These are phyloP conservation scores for Ophion ellenae DNA, from an alignment of 2,888 invertebrate genomes.

Conservation along the genomic window DNA sequence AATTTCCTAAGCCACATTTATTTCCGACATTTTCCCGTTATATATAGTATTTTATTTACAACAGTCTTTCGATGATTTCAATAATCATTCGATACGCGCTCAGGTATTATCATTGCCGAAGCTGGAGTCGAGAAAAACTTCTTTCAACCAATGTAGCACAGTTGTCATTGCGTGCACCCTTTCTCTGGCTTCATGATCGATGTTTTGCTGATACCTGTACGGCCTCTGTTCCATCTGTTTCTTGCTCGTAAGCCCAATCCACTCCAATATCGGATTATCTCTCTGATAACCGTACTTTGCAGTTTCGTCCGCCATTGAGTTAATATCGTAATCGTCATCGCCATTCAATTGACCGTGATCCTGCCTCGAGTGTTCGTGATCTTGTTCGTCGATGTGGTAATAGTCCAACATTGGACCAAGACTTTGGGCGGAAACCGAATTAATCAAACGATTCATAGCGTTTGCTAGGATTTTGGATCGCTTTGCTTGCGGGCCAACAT, in stretches of 20 bases:
- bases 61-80: not conserved
- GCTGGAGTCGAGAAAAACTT: conserved; percentile 53
- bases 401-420: conserved; percentile 45
- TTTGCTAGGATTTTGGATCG: conserved; percentile 61
- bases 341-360: not conserved
- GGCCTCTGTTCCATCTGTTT: conserved; percentile 34
- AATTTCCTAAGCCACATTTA: not conserved
- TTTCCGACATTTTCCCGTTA: not conserved
- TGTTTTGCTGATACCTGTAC: conserved; percentile 65
- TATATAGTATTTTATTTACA: conserved; percentile 36
- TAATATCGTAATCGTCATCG: conserved; percentile 15
- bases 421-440: conserved; percentile 26
- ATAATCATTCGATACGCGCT: not conserved
- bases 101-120: conserved; percentile 19
- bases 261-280: conserved; percentile 64
- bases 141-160: conserved; percentile 63
- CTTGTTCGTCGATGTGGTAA: not conserved
- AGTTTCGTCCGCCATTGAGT: conserved; percentile 28
- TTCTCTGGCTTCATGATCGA: conserved; percentile 44
- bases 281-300: conserved; percentile 58
- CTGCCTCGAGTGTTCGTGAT: conserved; percentile 31
- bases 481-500: conserved; percentile 65
- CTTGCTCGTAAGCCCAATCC: conserved; percentile 55
- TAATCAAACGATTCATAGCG: conserved; percentile 62
- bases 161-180: conserved; percentile 61